Percentiles rank a stretch among this genome's conserved stretches.
phyloP scores from a whole-genome alignment of 2,113 vertebrate genomes.

The Pavo muticus region DNA sequence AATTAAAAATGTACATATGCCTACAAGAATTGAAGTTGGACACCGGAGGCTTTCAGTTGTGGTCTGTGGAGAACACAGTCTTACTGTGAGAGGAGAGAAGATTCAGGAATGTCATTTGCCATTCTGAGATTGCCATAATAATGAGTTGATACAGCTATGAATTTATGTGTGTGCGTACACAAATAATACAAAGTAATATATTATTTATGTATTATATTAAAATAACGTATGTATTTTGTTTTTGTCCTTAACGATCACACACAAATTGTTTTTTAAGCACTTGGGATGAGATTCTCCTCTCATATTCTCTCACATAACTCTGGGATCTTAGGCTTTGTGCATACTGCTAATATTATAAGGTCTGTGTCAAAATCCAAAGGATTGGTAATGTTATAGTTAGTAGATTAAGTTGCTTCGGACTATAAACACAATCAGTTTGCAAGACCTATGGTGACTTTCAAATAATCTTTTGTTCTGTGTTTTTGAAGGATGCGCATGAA shows the following conservation, averaged over 20 bases:
- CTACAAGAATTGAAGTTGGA: background rate
- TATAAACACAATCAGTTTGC: conserved; percentile 1
- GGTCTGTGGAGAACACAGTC: background rate
- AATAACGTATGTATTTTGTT: background rate
- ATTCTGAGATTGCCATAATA: background rate
- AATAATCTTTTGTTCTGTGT: background rate
- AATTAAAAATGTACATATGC: background rate
- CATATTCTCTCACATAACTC: background rate
- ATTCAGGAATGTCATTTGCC: background rate
- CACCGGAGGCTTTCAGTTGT: background rate
- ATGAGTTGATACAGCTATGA: background rate
- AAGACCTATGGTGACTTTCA: conserved; percentile 28
- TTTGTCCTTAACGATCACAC: background rate
- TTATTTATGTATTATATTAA: background rate
- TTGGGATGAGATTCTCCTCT: background rate
- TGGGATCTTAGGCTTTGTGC: background rate
- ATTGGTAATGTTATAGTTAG: background rate
- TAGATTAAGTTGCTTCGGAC: conserved; percentile 31
- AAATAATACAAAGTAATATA: background rate
- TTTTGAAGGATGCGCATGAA: conserved; percentile 4
- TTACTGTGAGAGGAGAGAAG: background rate
- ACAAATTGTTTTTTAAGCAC: background rate
- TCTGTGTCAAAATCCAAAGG: conserved; percentile 10
- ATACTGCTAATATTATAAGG: background rate
- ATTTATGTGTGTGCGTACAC: background rate